Evolutionary conservation across 2,888 invertebrate genomes (phyloP), one percentile per base, ranked within the genome.

Genomic region (Zhuqinia jingwanae): DNA sequence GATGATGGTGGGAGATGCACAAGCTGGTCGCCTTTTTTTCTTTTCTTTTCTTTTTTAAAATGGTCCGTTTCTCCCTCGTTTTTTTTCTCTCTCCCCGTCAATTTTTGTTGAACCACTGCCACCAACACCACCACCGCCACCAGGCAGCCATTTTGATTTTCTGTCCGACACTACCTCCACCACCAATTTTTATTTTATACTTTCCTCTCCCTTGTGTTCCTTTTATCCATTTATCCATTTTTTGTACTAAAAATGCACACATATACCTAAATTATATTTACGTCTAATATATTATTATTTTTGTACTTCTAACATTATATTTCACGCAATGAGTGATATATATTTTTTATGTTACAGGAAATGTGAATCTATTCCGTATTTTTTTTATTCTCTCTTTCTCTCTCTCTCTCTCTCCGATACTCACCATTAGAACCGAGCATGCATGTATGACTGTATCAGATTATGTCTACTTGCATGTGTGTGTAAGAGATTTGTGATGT

Each of bases 121-220:
- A 11, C 10, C 25, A 63, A 6, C 68, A 50, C 47, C 73, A 73
- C 22, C 47, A 73, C 25, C 53, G 8, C 36, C 8, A 3, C 36
- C 36, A 6, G 50, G 73, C 73, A 73, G 73, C 73, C 73, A 73
- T 73, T 73, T 73, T 73, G 73, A 73, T 73, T 73, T 73, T 73
- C 36, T 73, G 73, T 50, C 50, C 73, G 53, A 73, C 3, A 42
- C 22, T 13, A 68, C 15, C 36, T 13, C 13, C 60, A 36, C 65
- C 65, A 36, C 20, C 68, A 13, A 45, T 68, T 36, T 36, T 36
- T 36, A 6, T 36, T 36, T 8, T 8, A n/a, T n/a, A n/a, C 8
- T 36, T 36, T 5, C 15, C 27, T 60, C 58, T 17, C 58, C 58
- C 30, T 68, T 68, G n/a, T 45, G 15, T 17, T 65, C 36, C 25